Evolutionary conservation across 2,888 invertebrate species (phyloP).

Genomic region (Lepidonotus clava): DNA sequence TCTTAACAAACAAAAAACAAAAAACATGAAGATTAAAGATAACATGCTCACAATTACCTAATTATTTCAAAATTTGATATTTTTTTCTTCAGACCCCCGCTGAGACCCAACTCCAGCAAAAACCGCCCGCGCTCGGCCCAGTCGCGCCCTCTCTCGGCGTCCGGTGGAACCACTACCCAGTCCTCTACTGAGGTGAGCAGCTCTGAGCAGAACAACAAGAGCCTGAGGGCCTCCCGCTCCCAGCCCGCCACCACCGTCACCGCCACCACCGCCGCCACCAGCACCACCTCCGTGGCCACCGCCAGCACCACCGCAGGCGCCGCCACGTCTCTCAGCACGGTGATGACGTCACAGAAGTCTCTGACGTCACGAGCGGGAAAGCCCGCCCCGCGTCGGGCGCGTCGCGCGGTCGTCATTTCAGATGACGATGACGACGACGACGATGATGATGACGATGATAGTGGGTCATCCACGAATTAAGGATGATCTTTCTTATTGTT

Average conservation of each 20-base stretch:
- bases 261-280: not conserved
- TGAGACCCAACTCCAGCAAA: not conserved
- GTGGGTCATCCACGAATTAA: slow-evolving; percentile 9
- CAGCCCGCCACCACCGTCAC: not conserved
- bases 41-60: not conserved
- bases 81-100: not conserved
- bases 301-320: not conserved
- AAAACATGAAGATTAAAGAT: no score
- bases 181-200: not conserved
- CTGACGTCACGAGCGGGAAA: not conserved
- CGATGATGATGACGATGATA: slow-evolving; percentile 53
- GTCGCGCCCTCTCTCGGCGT: not conserved
- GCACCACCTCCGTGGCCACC: not conserved
- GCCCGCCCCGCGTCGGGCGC: not conserved
- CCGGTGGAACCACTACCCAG: not conserved
- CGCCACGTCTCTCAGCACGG: no score
- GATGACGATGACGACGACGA: slow-evolving; percentile 51
- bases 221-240: not conserved
- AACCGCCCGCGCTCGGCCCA: slow-evolving; percentile 35
- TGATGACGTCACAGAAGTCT: slow-evolving; percentile 14
- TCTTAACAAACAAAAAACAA: no score
- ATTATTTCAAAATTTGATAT: not conserved
- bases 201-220: not conserved
- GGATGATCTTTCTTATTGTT: no score
- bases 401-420: slow-evolving; percentile 8